phyloP scores from a whole-genome alignment of 2,797 vertebrate genomes.

The Mionectes olivaceus region DNA sequence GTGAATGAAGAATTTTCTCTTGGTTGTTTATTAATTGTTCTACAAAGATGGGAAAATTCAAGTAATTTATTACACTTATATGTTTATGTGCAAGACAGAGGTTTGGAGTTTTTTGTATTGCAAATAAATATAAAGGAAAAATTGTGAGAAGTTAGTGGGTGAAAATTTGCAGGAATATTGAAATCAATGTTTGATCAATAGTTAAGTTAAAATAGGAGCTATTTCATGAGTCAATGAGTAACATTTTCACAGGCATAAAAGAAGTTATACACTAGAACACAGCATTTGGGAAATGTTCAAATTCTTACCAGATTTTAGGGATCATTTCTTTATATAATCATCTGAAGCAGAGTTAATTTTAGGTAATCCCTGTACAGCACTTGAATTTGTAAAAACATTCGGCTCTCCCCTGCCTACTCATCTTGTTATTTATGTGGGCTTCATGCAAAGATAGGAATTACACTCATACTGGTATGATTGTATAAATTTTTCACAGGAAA shows the following conservation, averaged over 20 bases:
- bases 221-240: not conserved
- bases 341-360: not conserved
- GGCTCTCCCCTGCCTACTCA: not conserved
- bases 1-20: not conserved
- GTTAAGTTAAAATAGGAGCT: not conserved
- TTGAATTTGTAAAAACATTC: not conserved
- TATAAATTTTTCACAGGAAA: not conserved
- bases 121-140: not conserved
- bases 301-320: not conserved
- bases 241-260: not conserved
- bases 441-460: not conserved
- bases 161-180: not conserved
- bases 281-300: not conserved
- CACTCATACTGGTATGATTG: not conserved
- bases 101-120: not conserved
- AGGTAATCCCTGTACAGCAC: not conserved
- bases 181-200: not conserved
- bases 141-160: not conserved
- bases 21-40: not conserved
- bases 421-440: not conserved
- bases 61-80: not conserved
- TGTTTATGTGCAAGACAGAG: not conserved
- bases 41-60: not conserved
- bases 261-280: not conserved
- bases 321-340: not conserved